Evolutionary conservation across 2,113 vertebrate species (phyloP).

Genomic region (Xiphorhynchus elegans): DNA sequence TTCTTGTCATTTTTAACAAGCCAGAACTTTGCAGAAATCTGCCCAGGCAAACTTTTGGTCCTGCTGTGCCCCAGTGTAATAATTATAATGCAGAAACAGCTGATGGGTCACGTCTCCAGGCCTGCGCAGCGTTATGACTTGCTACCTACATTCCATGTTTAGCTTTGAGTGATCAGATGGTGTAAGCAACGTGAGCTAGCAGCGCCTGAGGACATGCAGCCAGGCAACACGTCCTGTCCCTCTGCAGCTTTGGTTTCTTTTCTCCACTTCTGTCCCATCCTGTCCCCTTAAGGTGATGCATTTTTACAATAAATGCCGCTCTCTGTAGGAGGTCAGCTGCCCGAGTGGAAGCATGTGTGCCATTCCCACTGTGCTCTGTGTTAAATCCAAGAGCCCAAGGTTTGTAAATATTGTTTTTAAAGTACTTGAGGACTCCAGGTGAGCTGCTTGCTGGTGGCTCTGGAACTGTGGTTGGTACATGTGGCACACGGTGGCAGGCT

Average conservation of each 20-base stretch:
- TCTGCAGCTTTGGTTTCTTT: constrained; percentile 29
- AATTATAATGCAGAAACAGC: constrained; percentile 61
- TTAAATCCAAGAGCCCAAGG: background rate
- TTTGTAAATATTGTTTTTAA: constrained; percentile 55
- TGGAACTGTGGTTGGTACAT: background rate
- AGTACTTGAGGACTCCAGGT: background rate
- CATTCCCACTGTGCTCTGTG: background rate
- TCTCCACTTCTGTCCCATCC: background rate
- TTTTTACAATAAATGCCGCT: background rate
- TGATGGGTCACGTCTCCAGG: constrained; percentile 49
- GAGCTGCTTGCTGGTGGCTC: background rate
- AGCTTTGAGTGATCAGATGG: constrained; percentile 57
- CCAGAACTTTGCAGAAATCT: background rate
- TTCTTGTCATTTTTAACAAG: constrained; percentile 6
- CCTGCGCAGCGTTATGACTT: constrained; percentile 30
- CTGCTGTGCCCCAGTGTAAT: constrained; percentile 35
- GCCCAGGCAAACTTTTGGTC: constrained; percentile 15
- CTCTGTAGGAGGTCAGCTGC: background rate
- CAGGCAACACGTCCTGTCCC: background rate
- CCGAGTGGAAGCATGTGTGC: background rate
- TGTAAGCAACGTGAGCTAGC: constrained; percentile 56
- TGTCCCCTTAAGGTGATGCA: background rate
- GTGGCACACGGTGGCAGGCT: background rate
- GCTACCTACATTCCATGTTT: constrained; percentile 70
- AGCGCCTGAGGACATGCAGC: constrained; percentile 29